phyloP scores from a whole-genome alignment of 2,888 invertebrate species.

The Tipula unca region DNA sequence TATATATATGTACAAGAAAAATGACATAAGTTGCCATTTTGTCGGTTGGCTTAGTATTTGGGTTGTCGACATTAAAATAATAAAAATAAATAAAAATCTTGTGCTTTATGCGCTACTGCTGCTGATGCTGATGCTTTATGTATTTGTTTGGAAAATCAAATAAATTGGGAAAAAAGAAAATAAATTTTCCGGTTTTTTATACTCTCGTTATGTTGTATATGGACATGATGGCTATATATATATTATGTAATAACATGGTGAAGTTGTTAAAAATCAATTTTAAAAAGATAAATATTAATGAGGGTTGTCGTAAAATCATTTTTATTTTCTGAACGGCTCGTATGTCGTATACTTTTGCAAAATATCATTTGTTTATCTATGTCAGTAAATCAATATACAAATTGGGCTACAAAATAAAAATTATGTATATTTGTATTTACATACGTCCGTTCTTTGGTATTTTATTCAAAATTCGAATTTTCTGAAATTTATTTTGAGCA shows the following conservation, averaged over 20 bases:
- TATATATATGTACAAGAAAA: not conserved
- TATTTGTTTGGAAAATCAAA: not conserved
- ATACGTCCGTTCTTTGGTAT: no score
- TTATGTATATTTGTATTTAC: no score
- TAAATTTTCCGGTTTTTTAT: not conserved
- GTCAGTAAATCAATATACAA: no score
- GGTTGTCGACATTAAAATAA: not conserved
- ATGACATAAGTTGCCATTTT: constrained; percentile 14
- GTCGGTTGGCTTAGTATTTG: not conserved
- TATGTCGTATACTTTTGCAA: not conserved
- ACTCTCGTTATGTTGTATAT: not conserved
- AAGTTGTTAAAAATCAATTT: constrained; percentile 14
- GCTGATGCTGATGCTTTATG: not conserved
- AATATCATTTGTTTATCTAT: no score
- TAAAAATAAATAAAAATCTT: not conserved
- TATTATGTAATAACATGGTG: not conserved
- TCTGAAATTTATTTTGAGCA: no score
- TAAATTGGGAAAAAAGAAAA: not conserved
- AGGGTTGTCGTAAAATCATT: not conserved
- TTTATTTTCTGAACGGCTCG: not conserved
- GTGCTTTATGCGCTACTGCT: constrained; percentile 1
- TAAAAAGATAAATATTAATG: not conserved
- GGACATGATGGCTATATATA: not conserved
- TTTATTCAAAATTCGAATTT: no score
- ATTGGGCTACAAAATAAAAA: no score